Conservation (phyloP, 2,797 vertebrate species). For the Galago senegalensis region DNA sequence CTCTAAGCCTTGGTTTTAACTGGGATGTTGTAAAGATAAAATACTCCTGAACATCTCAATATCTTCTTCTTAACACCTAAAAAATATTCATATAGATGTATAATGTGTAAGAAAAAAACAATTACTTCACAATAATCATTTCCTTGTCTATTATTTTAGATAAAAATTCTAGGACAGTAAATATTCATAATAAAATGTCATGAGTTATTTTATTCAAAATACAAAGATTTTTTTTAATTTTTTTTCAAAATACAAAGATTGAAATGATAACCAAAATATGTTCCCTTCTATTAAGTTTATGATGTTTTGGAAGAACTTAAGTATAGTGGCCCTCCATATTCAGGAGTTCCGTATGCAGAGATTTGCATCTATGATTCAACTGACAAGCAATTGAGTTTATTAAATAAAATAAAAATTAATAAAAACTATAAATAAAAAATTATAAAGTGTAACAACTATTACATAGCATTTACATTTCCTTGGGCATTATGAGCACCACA, state of each 20-base stretch:
- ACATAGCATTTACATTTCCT: not conserved
- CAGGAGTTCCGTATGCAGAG: not conserved
- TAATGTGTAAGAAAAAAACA: not conserved
- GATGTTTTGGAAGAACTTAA: not conserved
- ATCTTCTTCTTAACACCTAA: not conserved
- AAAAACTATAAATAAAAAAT: not conserved
- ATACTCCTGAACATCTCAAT: not conserved
- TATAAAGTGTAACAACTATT: not conserved
- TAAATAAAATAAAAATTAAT: not conserved
- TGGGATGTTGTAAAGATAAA: slow-evolving; percentile 15
- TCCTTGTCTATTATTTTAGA: not conserved
- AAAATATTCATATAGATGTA: not conserved
- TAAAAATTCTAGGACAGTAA: not conserved
- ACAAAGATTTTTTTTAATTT: not conserved
- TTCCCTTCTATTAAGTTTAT: not conserved
- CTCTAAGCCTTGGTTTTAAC: slow-evolving; percentile 38
- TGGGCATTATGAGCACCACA: not conserved
- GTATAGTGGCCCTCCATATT: not conserved
- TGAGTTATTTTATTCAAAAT: not conserved
- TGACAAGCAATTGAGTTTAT: not conserved
- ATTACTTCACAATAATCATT: not conserved
- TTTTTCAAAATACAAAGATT: not conserved
- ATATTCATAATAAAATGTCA: not conserved
- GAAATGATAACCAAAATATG: not conserved
- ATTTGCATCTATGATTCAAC: not conserved